These are phyloP conservation scores for Stomorhina lunata DNA, from an alignment of 2,888 invertebrate species.

Conservation along the genomic window DNA sequence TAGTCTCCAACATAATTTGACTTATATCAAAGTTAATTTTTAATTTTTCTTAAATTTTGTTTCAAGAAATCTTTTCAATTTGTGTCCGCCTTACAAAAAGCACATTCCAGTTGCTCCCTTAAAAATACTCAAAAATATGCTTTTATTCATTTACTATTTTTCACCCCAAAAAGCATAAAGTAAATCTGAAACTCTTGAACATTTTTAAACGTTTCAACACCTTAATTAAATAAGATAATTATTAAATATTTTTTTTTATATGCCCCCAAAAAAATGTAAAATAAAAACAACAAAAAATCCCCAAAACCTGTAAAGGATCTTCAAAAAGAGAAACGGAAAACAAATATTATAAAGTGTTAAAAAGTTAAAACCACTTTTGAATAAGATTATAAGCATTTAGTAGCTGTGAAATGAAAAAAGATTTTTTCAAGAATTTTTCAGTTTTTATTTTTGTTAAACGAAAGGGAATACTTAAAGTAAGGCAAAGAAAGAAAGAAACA, in stretches of 20 bases:
- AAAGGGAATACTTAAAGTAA: background rate
- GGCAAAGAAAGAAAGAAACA: background rate
- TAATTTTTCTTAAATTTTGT: too few species aligned
- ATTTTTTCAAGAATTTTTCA: slow-evolving; percentile 30
- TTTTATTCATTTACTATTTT: too few species aligned
- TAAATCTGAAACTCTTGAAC: background rate
- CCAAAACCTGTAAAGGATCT: background rate
- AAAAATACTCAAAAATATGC: too few species aligned
- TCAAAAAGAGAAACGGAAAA: background rate
- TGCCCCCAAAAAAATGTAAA: background rate
- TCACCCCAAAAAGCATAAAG: too few species aligned
- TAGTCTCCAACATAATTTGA: too few species aligned
- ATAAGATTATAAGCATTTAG: slow-evolving; percentile 45
- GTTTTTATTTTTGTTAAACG: too few species aligned
- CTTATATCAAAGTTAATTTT: too few species aligned
- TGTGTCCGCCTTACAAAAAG: too few species aligned
- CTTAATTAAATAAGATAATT: slow-evolving; percentile 35
- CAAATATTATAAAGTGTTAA: slow-evolving; percentile 57
- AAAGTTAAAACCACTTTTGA: slow-evolving; percentile 60
- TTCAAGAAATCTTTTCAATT: too few species aligned
- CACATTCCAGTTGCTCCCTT: too few species aligned
- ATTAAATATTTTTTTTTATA: background rate
- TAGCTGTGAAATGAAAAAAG: slow-evolving; percentile 37
- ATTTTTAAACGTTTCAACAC: slow-evolving; percentile 30
- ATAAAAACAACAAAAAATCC: background rate